Evolutionary conservation across 2,888 invertebrate genomes (phyloP).

Genomic region (Campoplex nolae): DNA sequence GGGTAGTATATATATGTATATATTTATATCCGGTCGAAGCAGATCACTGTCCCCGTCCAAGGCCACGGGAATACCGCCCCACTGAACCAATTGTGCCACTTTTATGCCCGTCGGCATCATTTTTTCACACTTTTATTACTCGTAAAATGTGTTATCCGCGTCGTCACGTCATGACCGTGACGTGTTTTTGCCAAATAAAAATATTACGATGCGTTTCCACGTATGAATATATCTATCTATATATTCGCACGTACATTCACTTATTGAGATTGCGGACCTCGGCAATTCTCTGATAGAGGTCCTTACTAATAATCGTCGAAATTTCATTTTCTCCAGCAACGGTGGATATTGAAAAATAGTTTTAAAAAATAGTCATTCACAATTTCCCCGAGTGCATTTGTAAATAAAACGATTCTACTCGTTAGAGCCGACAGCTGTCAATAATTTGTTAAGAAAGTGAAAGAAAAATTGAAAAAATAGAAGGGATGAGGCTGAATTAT

Average conservation of each 20-base stretch:
- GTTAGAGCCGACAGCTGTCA: neutral
- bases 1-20: neutral
- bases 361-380: neutral
- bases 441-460: neutral
- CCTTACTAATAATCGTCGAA: too few species aligned
- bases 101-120: conserved; percentile 71
- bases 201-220: conserved; percentile 7
- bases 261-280: neutral
- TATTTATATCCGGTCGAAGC: conserved; percentile 55
- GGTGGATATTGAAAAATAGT: neutral
- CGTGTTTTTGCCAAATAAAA: conserved; percentile 42
- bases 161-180: conserved; percentile 60
- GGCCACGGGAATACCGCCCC: conserved; percentile 84
- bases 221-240: neutral
- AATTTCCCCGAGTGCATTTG: neutral
- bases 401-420: neutral
- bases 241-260: neutral
- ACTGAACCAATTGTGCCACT: conserved; percentile 84
- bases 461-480: neutral
- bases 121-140: conserved; percentile 75
- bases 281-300: neutral
- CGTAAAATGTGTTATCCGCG: conserved; percentile 69
- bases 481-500: neutral
- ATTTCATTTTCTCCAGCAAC: neutral
- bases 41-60: conserved; percentile 83